phyloP scores from a whole-genome alignment of 2,113 vertebrate species.

The Poeciliopsis turrubarensis region DNA sequence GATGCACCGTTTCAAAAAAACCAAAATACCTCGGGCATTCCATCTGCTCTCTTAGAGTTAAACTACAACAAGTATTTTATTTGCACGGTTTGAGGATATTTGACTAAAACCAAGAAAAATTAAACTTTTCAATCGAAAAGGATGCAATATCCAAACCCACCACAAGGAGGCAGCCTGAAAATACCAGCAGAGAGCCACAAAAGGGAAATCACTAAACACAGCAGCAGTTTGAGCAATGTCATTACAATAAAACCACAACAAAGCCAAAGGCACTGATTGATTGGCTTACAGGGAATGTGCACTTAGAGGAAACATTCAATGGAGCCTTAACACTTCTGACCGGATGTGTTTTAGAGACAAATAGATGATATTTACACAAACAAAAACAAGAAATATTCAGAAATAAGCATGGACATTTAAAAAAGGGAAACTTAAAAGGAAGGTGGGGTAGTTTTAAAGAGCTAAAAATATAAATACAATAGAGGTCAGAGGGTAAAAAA shows the following conservation, averaged over 20 bases:
- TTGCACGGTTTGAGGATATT: background rate
- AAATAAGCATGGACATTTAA: constrained; percentile 12
- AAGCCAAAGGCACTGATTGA: constrained; percentile 51
- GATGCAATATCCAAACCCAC: constrained; percentile 22
- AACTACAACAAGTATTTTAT: too few species aligned
- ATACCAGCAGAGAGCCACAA: constrained; percentile 13
- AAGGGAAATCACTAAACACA: constrained; percentile 19
- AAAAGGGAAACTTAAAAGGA: constrained; percentile 30
- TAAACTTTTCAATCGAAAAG: background rate
- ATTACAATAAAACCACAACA: constrained; percentile 39
- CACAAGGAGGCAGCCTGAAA: constrained; percentile 69
- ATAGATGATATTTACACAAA: constrained; percentile 35
- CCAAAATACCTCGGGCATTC: background rate
- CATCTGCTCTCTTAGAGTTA: background rate
- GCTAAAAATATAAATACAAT: constrained; percentile 14
- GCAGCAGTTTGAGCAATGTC: constrained; percentile 27
- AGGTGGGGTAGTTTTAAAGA: constrained; percentile 33
- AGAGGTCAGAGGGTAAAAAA: constrained; percentile 22
- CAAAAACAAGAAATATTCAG: constrained; percentile 16
- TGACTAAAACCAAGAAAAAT: background rate
- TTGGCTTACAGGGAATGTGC: constrained; percentile 39
- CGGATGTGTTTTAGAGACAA: constrained; percentile 19
- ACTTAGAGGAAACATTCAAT: constrained; percentile 49
- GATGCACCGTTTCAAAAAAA: background rate
- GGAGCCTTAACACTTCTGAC: constrained; percentile 33